These are phyloP conservation scores for Scatophagus argus DNA, from an alignment of 2,113 vertebrate species.

Conservation along the genomic window DNA sequence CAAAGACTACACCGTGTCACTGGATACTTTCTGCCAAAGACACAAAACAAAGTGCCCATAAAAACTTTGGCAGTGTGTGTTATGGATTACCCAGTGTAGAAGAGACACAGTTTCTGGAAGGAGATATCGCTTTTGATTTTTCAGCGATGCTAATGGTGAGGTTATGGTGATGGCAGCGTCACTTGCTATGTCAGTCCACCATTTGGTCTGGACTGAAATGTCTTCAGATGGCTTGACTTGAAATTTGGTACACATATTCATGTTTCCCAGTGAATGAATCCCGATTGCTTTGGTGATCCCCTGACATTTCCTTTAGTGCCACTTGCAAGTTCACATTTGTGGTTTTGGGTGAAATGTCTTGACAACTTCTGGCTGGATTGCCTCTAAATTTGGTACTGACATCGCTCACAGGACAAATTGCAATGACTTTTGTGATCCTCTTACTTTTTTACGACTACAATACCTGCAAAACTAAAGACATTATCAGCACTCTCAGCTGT, in stretches of 20 bases:
- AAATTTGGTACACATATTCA: neutral
- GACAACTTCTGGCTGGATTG: too few relatives aligned
- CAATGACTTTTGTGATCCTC: too few relatives aligned
- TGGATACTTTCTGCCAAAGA: conserved; percentile 3
- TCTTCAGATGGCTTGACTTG: neutral
- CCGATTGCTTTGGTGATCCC: neutral
- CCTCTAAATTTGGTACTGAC: too few relatives aligned
- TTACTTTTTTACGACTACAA: too few relatives aligned
- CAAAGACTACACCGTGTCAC: neutral
- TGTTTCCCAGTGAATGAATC: too few relatives aligned
- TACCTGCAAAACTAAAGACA: too few relatives aligned
- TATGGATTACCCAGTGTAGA: conserved; percentile 5
- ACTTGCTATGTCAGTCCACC: neutral
- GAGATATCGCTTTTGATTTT: conserved; percentile 3
- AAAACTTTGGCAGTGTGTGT: neutral
- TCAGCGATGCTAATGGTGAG: neutral
- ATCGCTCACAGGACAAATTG: too few relatives aligned
- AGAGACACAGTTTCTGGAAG: neutral
- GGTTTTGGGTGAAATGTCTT: neutral
- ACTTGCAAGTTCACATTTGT: neutral
- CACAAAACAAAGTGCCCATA: neutral
- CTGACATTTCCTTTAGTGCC: neutral
- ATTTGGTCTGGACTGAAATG: neutral
- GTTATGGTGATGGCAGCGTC: too few relatives aligned
- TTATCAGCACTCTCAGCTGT: too few relatives aligned